Evolutionary conservation across 2,797 vertebrate genomes (phyloP).

Genomic region (Hipposideros larvatus): DNA sequence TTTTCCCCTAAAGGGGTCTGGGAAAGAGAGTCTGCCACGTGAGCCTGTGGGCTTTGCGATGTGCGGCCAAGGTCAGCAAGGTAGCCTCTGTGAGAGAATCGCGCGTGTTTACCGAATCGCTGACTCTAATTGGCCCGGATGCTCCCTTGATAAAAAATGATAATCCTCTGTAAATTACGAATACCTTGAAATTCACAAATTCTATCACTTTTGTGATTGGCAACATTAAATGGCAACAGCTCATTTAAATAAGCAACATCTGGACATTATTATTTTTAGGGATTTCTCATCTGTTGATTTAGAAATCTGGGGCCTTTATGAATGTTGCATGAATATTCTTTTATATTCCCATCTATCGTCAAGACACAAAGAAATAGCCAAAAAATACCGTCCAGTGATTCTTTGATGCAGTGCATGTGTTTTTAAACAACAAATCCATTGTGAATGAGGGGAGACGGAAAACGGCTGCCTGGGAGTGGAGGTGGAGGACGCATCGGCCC

Average conservation of each 20-base stretch:
- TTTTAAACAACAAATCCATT: constrained; percentile 71
- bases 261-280: constrained; percentile 90
- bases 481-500: constrained; percentile 76
- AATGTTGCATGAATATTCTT: constrained; percentile 85
- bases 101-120: constrained; percentile 70
- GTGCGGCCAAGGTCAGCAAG: constrained; percentile 22
- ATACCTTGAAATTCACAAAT: constrained; percentile 84
- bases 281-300: constrained; percentile 89
- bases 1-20: background rate
- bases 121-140: constrained; percentile 63
- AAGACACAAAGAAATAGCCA: constrained; percentile 81
- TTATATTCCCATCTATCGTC: constrained; percentile 76
- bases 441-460: constrained; percentile 30
- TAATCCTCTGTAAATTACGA: constrained; percentile 69
- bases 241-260: constrained; percentile 90
- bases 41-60: background rate
- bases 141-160: constrained; percentile 66
- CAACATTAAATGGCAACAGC: constrained; percentile 85
- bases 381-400: constrained; percentile 72
- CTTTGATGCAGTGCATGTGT: constrained; percentile 76
- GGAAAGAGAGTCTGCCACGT: background rate
- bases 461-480: constrained; percentile 70
- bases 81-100: constrained; percentile 13
- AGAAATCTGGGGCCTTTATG: constrained; percentile 87
- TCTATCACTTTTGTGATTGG: constrained; percentile 84